Conservation (phyloP, 2,113 vertebrate species). For the Periophthalmodon schlosseri region DNA sequence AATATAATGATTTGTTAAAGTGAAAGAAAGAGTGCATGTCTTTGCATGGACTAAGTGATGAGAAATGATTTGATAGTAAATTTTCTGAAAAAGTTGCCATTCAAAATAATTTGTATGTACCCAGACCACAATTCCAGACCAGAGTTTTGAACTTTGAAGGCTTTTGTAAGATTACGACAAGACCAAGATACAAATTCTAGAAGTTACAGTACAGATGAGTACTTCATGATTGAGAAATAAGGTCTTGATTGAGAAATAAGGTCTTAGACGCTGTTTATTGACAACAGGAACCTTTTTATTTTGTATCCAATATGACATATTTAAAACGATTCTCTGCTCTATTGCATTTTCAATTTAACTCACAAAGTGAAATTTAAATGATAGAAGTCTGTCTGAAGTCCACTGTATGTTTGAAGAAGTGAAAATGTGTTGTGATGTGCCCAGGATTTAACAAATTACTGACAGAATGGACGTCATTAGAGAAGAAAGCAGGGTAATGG, state of each 20-base stretch:
- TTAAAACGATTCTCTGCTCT: not conserved
- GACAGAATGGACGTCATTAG: constrained; percentile 27
- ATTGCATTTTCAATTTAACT: not conserved
- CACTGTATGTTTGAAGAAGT: not conserved
- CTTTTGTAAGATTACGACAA: not conserved
- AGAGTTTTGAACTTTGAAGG: not conserved
- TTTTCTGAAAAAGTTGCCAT: too few species aligned
- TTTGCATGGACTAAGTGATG: too few species aligned
- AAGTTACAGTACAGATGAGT: not conserved
- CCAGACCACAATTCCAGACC: too few species aligned
- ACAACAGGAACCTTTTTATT: not conserved
- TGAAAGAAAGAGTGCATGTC: not conserved
- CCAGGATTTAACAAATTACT: constrained; percentile 21
- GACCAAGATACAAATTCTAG: not conserved
- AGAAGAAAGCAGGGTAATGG: constrained; percentile 41
- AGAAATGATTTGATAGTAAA: too few species aligned
- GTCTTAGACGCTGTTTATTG: not conserved
- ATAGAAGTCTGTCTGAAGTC: not conserved
- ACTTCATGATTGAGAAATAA: not conserved
- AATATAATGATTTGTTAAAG: not conserved
- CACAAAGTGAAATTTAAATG: not conserved
- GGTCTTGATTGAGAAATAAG: not conserved
- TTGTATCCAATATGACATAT: not conserved
- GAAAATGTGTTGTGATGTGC: constrained; percentile 4
- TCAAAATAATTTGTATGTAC: too few species aligned